These are phyloP conservation scores for Drosophila tropicalis DNA, from an alignment of 1,140 invertebrate genomes.

Conservation along the genomic window DNA sequence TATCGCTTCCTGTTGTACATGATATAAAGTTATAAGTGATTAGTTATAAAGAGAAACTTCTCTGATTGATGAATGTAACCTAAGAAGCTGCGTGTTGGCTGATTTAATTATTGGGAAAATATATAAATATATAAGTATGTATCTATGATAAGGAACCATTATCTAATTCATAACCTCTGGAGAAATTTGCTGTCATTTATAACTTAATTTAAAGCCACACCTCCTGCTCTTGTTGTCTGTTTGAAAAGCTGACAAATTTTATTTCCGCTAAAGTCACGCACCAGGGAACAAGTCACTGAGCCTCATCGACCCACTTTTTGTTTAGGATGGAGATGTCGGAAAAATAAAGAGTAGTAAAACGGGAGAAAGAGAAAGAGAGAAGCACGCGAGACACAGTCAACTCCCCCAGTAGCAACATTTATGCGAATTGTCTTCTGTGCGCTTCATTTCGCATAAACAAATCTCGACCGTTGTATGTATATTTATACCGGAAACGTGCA, in stretches of 20 bases:
- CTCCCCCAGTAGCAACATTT: constrained; percentile 62
- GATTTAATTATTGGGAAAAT: constrained; percentile 41
- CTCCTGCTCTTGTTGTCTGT: not conserved
- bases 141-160: constrained; percentile 46
- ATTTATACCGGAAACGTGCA: constrained; percentile 81
- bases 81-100: constrained; percentile 22
- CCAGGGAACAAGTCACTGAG: constrained; percentile 68
- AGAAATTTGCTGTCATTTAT: constrained; percentile 40
- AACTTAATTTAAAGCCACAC: constrained; percentile 71
- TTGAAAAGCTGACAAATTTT: constrained; percentile 72
- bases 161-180: constrained; percentile 50
- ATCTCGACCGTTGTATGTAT: constrained; percentile 78
- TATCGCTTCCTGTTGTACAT: constrained; percentile 47
- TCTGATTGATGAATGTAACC: constrained; percentile 49
- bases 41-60: constrained; percentile 54
- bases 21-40: constrained; percentile 58
- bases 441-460: constrained; percentile 80
- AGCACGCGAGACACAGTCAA: constrained; percentile 4
- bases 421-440: constrained; percentile 80
- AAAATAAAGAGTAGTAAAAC: not conserved
- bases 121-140: not conserved
- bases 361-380: not conserved
- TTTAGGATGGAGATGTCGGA: constrained; percentile 9
- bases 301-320: constrained; percentile 61
- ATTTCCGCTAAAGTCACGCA: constrained; percentile 76